phyloP scores from a whole-genome alignment of 2,888 invertebrate genomes.

The Ochropleura plecta region DNA sequence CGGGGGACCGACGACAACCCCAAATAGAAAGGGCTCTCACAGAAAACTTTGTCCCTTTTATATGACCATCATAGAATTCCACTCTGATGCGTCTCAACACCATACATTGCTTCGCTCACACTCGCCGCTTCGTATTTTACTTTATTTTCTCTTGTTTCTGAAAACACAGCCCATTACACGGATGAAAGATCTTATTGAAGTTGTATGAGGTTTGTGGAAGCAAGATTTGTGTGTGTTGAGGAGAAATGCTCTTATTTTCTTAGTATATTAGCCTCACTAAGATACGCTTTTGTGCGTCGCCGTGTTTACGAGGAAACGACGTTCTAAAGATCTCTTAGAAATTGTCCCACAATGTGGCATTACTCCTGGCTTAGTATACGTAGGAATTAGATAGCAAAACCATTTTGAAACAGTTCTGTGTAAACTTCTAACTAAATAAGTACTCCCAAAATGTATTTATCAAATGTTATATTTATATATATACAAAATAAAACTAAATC shows the following conservation, averaged over 20 bases:
- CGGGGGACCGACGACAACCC: constrained; percentile 87
- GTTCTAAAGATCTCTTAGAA: constrained; percentile 14
- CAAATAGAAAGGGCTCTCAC: constrained; percentile 85
- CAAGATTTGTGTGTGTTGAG: constrained; percentile 42
- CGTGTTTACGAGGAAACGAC: constrained; percentile 11
- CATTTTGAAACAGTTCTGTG: background rate
- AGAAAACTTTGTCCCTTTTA: constrained; percentile 80
- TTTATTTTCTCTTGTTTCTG: constrained; percentile 66
- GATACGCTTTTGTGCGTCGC: constrained; percentile 29
- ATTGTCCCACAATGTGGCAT: constrained; percentile 9
- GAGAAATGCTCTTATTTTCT: constrained; percentile 38
- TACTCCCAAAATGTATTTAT: background rate
- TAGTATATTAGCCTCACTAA: constrained; percentile 15
- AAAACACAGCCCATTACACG: constrained; percentile 47
- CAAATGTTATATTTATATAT: background rate
- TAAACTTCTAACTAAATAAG: background rate
- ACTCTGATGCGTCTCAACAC: constrained; percentile 76
- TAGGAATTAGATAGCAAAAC: background rate
- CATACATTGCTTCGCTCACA: constrained; percentile 73
- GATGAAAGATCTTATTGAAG: constrained; percentile 54
- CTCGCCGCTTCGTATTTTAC: constrained; percentile 48
- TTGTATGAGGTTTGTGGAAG: constrained; percentile 48
- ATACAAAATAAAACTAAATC: too few relatives aligned
- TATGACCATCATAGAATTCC: constrained; percentile 84
- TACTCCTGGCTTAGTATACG: background rate